Evolutionary conservation across 2,888 invertebrate genomes (phyloP), one percentile per base, ranked within the genome.

Genomic region (Leptogaster cylindrica): DNA sequence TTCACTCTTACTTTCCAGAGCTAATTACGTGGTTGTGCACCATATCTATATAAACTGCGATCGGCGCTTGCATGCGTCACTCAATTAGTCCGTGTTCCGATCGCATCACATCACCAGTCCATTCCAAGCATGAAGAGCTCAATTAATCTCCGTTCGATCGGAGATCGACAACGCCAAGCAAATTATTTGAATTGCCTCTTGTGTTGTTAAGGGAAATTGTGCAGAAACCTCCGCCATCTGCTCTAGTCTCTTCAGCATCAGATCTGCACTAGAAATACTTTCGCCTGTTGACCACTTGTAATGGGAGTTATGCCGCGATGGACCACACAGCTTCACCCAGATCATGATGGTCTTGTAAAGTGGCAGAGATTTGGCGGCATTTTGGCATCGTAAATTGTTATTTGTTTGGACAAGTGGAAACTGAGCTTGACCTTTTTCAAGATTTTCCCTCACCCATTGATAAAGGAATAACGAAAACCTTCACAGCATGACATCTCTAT

Each of bases 1-100:
- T 10, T 44, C 41, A 61, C 61, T 61, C 61, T 61, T 44, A 61
- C 61, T 61, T 61, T 61, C 61, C 28, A 27, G 14, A 16, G 16
- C 61, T 61, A 61, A 61, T 61, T 61, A 61, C 44, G 27, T 14
- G 16, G 23, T 55, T 39, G 39, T n/a, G 14, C 10, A 36, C 36
- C 55, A n/a, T 7, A n/a, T 23, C 36, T 55, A 55, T 55, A 55
- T 36, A 55, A 55, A 55, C 36, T 7, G 55, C 6, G n/a, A 55
- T 18, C 36, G 2, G 23, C 25, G 18, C 20, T 39, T 20, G 55
- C 20, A n/a, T 55, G 10, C 39, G n/a, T 23, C 36, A 55, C 36
- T 55, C 55, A 55, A 55, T 55, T 36, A 12, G 36, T 20, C 20
- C 36, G 23, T 10, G 23, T 14, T 12, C 12, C 12, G 55, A 36